These are phyloP conservation scores for Coreius guichenoti DNA, from an alignment of 2,797 vertebrate species.

Conservation along the genomic window DNA sequence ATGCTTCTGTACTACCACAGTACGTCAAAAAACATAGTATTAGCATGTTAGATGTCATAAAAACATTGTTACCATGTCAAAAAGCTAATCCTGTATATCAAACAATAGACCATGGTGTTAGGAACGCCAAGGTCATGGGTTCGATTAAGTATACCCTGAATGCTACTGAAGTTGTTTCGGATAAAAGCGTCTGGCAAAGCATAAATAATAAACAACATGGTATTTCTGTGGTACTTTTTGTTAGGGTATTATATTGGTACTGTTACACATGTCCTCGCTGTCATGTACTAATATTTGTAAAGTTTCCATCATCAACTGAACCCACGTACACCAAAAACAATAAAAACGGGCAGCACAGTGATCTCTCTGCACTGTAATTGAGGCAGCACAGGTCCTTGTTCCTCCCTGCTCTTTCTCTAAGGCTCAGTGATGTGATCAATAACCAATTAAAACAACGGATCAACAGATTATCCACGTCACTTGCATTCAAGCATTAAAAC, in stretches of 20 bases:
- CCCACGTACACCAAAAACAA: background rate
- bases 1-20: background rate
- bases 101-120: background rate
- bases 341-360: background rate
- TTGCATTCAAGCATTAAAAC: background rate
- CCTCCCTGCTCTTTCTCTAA: background rate
- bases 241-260: background rate
- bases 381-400: background rate
- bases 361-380: background rate
- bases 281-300: background rate
- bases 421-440: slow-evolving; percentile 23
- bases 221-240: background rate
- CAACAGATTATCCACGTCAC: slow-evolving; percentile 14
- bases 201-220: background rate
- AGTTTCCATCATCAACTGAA: background rate
- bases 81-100: background rate
- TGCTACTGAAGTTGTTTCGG: background rate
- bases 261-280: background rate
- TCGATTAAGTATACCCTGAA: background rate
- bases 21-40: background rate
- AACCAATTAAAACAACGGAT: slow-evolving; percentile 31
- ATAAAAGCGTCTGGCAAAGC: background rate
- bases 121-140: background rate
- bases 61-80: background rate
- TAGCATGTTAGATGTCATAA: background rate